phyloP scores from a whole-genome alignment of 2,888 invertebrate genomes.

The Euzophera pinguis region DNA sequence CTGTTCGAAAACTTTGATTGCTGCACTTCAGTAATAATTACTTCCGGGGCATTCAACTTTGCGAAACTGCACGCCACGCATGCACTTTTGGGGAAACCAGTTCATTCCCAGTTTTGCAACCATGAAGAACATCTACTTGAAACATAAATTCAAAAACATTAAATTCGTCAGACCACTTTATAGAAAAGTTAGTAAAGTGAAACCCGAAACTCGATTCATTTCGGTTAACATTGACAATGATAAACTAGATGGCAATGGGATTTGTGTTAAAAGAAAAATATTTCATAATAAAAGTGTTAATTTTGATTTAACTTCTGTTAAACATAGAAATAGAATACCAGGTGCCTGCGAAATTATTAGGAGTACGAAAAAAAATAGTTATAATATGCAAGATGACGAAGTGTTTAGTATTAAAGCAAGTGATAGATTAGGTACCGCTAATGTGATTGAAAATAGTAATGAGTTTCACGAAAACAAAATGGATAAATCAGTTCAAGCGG shows the following conservation, averaged over 20 bases:
- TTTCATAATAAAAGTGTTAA: constrained; percentile 24
- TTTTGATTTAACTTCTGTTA: constrained; percentile 29
- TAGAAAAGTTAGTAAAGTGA: constrained; percentile 41
- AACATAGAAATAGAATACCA: constrained; percentile 30
- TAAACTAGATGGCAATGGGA: constrained; percentile 55
- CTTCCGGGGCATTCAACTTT: constrained; percentile 29
- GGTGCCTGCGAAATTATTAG: constrained; percentile 31
- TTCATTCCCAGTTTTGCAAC: constrained; percentile 25
- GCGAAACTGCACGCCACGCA: constrained; percentile 40
- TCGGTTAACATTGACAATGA: constrained; percentile 37
- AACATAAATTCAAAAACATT: constrained; percentile 48
- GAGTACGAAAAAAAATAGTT: background rate
- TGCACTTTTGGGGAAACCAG: constrained; percentile 34
- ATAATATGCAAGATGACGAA: constrained; percentile 19
- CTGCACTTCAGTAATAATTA: constrained; percentile 31
- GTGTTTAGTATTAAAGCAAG: constrained; percentile 14
- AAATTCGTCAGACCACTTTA: constrained; percentile 63
- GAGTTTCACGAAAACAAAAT: constrained; percentile 20
- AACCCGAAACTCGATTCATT: constrained; percentile 33
- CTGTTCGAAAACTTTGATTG: background rate
- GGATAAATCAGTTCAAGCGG: constrained; percentile 30
- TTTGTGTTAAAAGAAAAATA: constrained; percentile 40
- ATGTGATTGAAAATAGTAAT: background rate
- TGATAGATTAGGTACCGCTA: background rate
- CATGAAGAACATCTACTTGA: constrained; percentile 34